Base-by-base conservation (phyloP, 2,888 invertebrate species). In the Caenorhabditis japonica region DNA sequence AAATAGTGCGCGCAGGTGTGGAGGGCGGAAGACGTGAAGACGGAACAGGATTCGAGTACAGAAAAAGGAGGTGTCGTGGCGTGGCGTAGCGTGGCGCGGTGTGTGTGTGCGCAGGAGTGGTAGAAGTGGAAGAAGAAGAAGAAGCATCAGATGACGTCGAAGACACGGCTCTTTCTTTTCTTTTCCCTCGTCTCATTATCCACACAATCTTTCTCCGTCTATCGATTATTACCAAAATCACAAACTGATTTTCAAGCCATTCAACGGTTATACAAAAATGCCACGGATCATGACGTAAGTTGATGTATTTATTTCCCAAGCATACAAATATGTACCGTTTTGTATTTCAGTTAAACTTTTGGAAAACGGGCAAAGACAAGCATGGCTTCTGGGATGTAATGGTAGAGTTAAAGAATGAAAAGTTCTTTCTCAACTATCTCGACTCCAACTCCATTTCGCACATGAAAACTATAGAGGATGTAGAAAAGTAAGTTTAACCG, bases 351-450 rank as follows among this genome's bases (percentile, higher is more conserved):
- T 59, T 86, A n/a, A 91, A 91, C 79, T 92, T 92, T 89, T 91
- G 92, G 88, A 90, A 90, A 19, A 90, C 90, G 3, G 91, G 91
- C 0, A 88, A 89, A 47, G 88, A 89, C 41, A 90, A 89, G 69
- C 88, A 87, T 83, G 90, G 92, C 4, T 79, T 80, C 46, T 84
- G 83, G 0, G 93, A 94, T 85, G 89, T 94, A 8, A 90, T 93
- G 52, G 91, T 93, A 13, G 91, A 93, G 0, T 92, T 92, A 0
- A 91, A 91, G 13, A 69, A 75, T 15, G 49, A 72, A 34, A 59
- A 53, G 5, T 58, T 72, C 39, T 43, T 86, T 1, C 52, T 68
- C 39, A 21, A 66, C 8, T 59, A 68, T 13, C 66, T 86, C 7
- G 49, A 58, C n/a, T 47, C 51, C 21, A 47, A 73, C 17, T 62